Conservation (phyloP, 2,888 invertebrate genomes). For the Nezara viridula region DNA sequence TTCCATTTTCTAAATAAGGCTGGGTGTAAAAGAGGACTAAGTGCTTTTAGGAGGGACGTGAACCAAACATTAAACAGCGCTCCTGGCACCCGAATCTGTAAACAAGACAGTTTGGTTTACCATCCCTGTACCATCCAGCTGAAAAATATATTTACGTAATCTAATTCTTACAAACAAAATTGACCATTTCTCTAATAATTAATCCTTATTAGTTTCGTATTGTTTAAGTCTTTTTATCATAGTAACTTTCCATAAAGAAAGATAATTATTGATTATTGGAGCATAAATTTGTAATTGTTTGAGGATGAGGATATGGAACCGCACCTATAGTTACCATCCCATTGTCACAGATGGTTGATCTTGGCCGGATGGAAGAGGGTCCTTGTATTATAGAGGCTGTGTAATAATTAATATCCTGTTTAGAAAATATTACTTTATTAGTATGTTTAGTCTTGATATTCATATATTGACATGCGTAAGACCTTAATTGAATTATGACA, state of each 20-base stretch:
- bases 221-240: too few species aligned
- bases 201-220: not conserved
- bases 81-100: not conserved
- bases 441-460: not conserved
- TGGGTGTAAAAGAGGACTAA: not conserved
- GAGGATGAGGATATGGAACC: constrained; percentile 20
- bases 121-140: not conserved
- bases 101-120: not conserved
- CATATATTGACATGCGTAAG: not conserved
- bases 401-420: constrained; percentile 23
- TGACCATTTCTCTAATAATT: not conserved
- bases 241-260: too few species aligned
- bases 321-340: not conserved
- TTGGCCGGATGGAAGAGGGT: not conserved
- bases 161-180: not conserved
- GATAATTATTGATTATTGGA: constrained; percentile 8
- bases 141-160: not conserved
- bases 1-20: not conserved
- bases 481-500: too few species aligned
- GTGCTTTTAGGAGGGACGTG: constrained; percentile 2
- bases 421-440: not conserved
- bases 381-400: not conserved
- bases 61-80: constrained; percentile 12
- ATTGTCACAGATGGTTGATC: not conserved
- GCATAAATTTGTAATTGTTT: not conserved